A percentile compares a stretch with the other conserved stretches of the same genome.
Conservation (phyloP, 30 jellyfish, hydroid and myxozoan species). For the Cassiopea andromeda region DNA sequence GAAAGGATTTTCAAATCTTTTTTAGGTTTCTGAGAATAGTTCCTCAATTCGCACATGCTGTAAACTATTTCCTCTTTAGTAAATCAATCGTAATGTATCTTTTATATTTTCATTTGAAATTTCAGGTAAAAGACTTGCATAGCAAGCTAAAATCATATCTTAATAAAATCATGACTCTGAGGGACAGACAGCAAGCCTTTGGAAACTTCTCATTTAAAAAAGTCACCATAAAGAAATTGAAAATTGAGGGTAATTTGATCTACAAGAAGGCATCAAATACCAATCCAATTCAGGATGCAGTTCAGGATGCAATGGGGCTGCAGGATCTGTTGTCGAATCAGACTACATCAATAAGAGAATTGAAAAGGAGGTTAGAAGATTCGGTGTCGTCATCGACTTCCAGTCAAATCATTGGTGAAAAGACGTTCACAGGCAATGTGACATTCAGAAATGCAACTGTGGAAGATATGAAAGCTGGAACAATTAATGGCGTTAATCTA, state of each 20-base stretch:
- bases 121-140: constrained; percentile 29
- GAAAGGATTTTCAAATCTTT: too few species aligned
- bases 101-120: not conserved
- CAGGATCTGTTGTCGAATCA: constrained; percentile 32
- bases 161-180: constrained; percentile 43
- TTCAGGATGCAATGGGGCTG: constrained; percentile 38
- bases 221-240: constrained; percentile 23
- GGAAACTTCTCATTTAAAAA: constrained; percentile 30
- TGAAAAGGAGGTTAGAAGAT: constrained; percentile 58
- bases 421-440: constrained; percentile 46
- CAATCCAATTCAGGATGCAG: constrained; percentile 65
- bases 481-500: constrained; percentile 73
- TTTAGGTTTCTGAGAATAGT: too few species aligned
- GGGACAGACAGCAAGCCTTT: constrained; percentile 37
- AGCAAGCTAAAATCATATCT: constrained; percentile 12
- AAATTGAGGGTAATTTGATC: constrained; percentile 29
- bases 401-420: constrained; percentile 57
- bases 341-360: constrained; percentile 1
- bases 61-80: too few species aligned
- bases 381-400: constrained; percentile 34
- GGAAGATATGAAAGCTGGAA: constrained; percentile 50
- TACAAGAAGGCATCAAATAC: constrained; percentile 31
- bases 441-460: constrained; percentile 30
- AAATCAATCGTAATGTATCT: not conserved
- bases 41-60: too few species aligned